Percentiles rank a stretch among this genome's conserved stretches.
phyloP scores from a whole-genome alignment of 2,113 vertebrate genomes.

The Mesocricetus auratus region DNA sequence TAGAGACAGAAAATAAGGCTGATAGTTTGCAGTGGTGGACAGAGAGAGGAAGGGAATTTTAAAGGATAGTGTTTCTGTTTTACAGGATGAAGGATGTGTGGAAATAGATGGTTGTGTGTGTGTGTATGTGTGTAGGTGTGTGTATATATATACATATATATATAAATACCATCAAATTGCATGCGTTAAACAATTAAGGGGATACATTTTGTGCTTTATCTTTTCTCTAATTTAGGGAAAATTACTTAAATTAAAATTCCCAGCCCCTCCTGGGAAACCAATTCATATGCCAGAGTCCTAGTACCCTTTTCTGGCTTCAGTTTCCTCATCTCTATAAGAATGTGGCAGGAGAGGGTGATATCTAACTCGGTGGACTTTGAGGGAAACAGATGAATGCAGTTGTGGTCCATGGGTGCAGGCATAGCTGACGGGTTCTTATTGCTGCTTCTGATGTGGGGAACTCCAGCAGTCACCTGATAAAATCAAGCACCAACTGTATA shows the following conservation, averaged over 20 bases:
- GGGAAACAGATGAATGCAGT: background rate
- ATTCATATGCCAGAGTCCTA: background rate
- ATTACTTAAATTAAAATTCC: background rate
- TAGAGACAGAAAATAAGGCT: background rate
- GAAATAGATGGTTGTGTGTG: too few relatives aligned
- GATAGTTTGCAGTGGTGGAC: background rate
- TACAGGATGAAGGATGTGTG: background rate
- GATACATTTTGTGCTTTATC: background rate
- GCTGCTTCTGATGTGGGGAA: background rate
- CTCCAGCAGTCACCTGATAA: background rate
- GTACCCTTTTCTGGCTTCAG: background rate
- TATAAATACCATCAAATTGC: background rate
- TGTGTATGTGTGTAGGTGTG: too few relatives aligned
- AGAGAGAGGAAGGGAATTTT: background rate
- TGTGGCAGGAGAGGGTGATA: background rate
- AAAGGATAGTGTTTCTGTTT: background rate
- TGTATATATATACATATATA: too few relatives aligned
- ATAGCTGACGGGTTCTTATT: background rate
- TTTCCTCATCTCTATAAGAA: background rate
- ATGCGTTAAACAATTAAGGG: background rate
- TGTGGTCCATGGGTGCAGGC: accelerated
- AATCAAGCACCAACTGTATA: background rate
- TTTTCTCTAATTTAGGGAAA: background rate
- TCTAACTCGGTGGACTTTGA: background rate
- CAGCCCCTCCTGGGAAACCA: background rate